Evolutionary conservation across 2,113 vertebrate species (phyloP).

Genomic region (Cyphomyrus plagiostoma): DNA sequence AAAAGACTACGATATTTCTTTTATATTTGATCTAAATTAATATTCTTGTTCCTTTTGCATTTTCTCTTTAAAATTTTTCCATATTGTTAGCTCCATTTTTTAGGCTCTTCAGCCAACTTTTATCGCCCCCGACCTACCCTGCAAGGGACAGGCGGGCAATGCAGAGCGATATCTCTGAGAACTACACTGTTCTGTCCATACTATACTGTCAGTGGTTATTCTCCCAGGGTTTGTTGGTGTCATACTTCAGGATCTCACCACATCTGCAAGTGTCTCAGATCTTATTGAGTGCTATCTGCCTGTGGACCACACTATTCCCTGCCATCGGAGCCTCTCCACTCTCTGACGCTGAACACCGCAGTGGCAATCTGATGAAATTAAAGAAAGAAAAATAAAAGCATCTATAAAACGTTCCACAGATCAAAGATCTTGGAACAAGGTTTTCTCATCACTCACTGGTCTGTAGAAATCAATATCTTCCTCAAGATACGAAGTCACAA

Average conservation of each 20-base stretch:
- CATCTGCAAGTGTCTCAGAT: background rate
- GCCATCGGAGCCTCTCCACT: background rate
- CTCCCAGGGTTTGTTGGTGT: background rate
- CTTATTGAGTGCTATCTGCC: background rate
- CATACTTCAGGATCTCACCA: background rate
- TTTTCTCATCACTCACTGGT: conserved; percentile 24
- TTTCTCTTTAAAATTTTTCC: background rate
- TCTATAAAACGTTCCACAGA: conserved; percentile 34
- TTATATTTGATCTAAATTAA: background rate
- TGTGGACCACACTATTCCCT: background rate
- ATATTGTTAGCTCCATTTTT: background rate
- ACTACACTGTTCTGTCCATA: background rate
- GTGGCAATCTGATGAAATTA: conserved; percentile 29
- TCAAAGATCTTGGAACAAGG: conserved; percentile 21
- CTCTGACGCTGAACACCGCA: background rate
- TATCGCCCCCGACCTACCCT: background rate
- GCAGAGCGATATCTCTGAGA: background rate
- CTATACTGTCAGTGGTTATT: background rate
- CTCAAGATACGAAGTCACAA: conserved; percentile 7
- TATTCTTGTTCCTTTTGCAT: background rate
- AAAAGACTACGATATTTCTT: background rate
- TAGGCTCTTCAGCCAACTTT: background rate
- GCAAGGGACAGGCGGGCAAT: background rate
- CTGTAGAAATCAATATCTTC: conserved; percentile 33
- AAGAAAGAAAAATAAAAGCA: conserved; percentile 32